Percentiles rank a stretch among this genome's conserved stretches.
phyloP scores from a whole-genome alignment of 2,888 invertebrate genomes.

The Onchidella celtica region DNA sequence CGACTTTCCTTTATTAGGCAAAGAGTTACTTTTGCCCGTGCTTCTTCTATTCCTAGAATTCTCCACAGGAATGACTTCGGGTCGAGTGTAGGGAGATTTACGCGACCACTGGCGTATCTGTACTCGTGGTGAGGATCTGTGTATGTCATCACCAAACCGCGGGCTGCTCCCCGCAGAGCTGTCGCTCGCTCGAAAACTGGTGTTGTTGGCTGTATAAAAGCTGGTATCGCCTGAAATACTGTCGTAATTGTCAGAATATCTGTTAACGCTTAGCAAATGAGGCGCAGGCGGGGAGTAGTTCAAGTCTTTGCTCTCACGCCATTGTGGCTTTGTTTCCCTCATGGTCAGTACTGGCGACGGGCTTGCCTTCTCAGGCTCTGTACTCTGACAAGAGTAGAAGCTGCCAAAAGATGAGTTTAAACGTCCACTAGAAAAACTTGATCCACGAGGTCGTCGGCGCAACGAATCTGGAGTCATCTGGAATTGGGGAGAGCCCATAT shows the following conservation, averaged over 20 bases:
- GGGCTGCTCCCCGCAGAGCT: neutral
- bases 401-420: slow-evolving; percentile 33
- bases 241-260: neutral
- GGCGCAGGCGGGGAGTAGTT: neutral
- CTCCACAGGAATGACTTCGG: neutral
- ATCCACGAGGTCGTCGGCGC: neutral
- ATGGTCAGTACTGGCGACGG: neutral
- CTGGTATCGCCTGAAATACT: slow-evolving; percentile 6
- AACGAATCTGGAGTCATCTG: neutral
- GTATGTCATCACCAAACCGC: neutral
- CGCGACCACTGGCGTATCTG: neutral
- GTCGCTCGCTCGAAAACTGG: neutral
- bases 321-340: neutral
- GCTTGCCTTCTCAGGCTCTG: neutral
- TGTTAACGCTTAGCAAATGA: neutral
- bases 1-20: neutral
- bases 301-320: neutral
- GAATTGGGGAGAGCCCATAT: neutral
- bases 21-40: neutral
- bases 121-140: neutral
- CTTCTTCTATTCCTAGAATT: neutral
- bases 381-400: slow-evolving; percentile 25
- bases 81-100: neutral
- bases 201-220: slow-evolving; percentile 9
- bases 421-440: neutral